Evolutionary conservation across 1,140 invertebrate genomes (phyloP).

Genomic region (Heliconius himera): DNA sequence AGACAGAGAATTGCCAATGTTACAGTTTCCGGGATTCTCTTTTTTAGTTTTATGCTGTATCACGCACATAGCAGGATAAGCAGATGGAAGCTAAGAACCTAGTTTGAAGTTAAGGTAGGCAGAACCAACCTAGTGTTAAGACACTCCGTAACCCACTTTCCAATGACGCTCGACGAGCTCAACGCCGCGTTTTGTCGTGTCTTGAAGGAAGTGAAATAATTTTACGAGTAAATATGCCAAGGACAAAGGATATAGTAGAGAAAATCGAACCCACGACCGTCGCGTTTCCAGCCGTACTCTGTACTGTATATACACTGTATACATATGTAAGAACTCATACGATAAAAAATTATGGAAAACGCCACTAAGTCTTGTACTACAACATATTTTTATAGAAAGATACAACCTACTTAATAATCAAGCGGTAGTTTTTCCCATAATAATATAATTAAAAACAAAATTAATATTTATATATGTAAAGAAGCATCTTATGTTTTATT

Average conservation of each 20-base stretch:
- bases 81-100: not conserved
- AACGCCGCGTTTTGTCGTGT: too few species aligned
- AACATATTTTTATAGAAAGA: not conserved
- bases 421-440: constrained; percentile 4
- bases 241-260: too few species aligned
- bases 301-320: too few species aligned
- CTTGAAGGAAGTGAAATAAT: too few species aligned
- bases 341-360: not conserved
- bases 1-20: too few species aligned
- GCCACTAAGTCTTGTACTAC: not conserved
- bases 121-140: too few species aligned
- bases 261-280: too few species aligned
- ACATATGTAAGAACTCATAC: too few species aligned
- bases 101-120: not conserved
- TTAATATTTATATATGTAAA: constrained; percentile 13
- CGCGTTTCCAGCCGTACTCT: too few species aligned
- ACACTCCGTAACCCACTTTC: not conserved
- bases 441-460: constrained; percentile 13
- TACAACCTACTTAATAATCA: not conserved
- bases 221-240: too few species aligned
- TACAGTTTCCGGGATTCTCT: too few species aligned
- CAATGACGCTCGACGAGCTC: too few species aligned
- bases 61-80: not conserved
- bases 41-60: not conserved
- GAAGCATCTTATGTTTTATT: not conserved